phyloP scores from a whole-genome alignment of 2,888 invertebrate genomes.

The Notodonta dromedarius region DNA sequence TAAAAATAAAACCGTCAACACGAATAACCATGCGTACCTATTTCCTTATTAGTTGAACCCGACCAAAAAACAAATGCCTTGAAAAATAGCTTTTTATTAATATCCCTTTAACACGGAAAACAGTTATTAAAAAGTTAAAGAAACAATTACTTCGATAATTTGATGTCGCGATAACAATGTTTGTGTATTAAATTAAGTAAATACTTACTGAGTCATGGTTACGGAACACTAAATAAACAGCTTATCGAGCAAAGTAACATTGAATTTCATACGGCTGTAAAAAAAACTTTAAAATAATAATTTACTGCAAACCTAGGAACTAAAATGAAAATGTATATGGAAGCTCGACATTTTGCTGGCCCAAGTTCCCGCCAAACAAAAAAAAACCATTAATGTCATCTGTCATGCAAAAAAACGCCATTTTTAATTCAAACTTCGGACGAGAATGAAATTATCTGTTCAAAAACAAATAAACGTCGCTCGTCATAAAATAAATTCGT shows the following conservation, averaged over 20 bases:
- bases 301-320: no score
- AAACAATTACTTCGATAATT: slow-evolving; percentile 28
- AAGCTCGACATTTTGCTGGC: no score
- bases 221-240: neutral
- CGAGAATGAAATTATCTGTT: neutral
- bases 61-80: slow-evolving; percentile 13
- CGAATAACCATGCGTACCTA: slow-evolving; percentile 13
- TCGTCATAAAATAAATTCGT: slow-evolving; percentile 20
- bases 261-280: neutral
- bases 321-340: no score
- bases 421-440: neutral
- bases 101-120: slow-evolving; percentile 31
- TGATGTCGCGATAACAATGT: slow-evolving; percentile 18
- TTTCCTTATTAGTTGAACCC: slow-evolving; percentile 2
- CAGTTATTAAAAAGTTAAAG: slow-evolving; percentile 29
- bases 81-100: slow-evolving; percentile 36
- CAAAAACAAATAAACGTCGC: slow-evolving; percentile 11
- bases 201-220: slow-evolving; percentile 7
- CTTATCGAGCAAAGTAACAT: neutral
- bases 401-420: neutral
- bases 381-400: neutral
- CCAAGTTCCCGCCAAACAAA: neutral
- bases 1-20: slow-evolving; percentile 22
- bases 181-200: slow-evolving; percentile 17
- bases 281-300: no score